Percentiles rank a stretch among this genome's conserved stretches.
These are phyloP conservation scores for Cosmia trapezina DNA, from an alignment of 2,888 invertebrate genomes.

Conservation along the genomic window DNA sequence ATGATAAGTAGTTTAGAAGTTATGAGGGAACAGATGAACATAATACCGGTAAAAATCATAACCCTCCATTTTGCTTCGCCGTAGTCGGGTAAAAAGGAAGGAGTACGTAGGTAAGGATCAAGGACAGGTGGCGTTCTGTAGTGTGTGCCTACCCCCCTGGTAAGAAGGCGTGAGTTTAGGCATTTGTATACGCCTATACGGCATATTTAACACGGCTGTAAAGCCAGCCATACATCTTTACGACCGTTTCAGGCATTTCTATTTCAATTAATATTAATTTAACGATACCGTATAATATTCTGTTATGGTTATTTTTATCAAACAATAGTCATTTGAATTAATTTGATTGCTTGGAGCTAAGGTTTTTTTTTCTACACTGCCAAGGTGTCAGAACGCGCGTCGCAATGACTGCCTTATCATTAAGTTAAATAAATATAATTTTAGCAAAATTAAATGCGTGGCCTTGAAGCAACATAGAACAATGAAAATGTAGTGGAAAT, in stretches of 20 bases:
- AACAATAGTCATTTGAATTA: constrained; percentile 3
- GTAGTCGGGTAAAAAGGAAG: no score
- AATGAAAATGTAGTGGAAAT: constrained; percentile 23
- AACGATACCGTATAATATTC: not conserved
- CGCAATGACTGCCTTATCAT: not conserved
- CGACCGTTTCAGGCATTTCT: no score
- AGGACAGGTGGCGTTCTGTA: no score
- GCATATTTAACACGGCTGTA: not conserved
- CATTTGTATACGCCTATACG: no score
- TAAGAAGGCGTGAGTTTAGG: no score
- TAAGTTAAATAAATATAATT: constrained; percentile 21
- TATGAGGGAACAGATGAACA: no score
- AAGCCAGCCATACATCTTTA: constrained; percentile 14
- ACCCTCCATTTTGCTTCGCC: no score
- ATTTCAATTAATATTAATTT: no score
- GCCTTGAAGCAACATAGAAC: constrained; percentile 40
- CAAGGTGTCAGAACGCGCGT: not conserved
- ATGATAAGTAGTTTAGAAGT: no score
- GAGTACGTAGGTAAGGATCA: no score
- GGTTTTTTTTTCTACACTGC: not conserved
- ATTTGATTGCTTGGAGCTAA: constrained; percentile 6
- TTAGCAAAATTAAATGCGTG: constrained; percentile 27
- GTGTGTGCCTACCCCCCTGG: no score
- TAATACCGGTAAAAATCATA: no score
- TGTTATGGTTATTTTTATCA: constrained; percentile 6